phyloP scores from a whole-genome alignment of 1,140 invertebrate species.

The Scaptomyza pallida region DNA sequence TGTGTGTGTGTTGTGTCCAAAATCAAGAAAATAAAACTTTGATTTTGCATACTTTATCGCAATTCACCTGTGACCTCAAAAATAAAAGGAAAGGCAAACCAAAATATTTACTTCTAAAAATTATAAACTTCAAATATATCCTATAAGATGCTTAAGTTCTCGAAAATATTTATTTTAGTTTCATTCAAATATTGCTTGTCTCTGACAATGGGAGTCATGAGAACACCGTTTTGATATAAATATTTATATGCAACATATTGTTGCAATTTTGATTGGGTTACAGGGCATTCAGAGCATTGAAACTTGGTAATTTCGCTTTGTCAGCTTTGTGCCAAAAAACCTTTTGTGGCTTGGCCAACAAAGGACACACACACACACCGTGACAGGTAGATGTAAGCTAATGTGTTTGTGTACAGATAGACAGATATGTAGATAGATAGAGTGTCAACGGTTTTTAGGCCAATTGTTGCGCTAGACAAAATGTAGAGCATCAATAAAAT shows the following conservation, averaged over 20 bases:
- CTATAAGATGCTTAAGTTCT: no score
- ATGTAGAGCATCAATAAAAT: conserved; percentile 45
- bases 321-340: conserved; percentile 38
- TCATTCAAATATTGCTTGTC: no score
- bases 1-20: background rate
- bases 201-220: no score
- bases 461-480: conserved; percentile 46
- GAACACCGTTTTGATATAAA: no score
- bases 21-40: conserved; percentile 17
- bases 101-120: background rate
- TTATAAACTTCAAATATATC: no score
- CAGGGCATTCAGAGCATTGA: conserved; percentile 23
- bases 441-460: conserved; percentile 31
- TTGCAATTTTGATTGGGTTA: background rate
- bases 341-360: conserved; percentile 35
- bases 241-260: no score
- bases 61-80: conserved; percentile 11
- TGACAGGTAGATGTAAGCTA: background rate
- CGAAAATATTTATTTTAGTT: no score
- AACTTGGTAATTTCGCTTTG: conserved; percentile 41
- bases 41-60: conserved; percentile 39
- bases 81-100: background rate
- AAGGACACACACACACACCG: conserved; percentile 1
- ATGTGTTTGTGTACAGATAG: background rate
- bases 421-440: background rate